Base-by-base conservation (phyloP, 1,140 invertebrate genomes). In the Scaptomyza hsui region DNA sequence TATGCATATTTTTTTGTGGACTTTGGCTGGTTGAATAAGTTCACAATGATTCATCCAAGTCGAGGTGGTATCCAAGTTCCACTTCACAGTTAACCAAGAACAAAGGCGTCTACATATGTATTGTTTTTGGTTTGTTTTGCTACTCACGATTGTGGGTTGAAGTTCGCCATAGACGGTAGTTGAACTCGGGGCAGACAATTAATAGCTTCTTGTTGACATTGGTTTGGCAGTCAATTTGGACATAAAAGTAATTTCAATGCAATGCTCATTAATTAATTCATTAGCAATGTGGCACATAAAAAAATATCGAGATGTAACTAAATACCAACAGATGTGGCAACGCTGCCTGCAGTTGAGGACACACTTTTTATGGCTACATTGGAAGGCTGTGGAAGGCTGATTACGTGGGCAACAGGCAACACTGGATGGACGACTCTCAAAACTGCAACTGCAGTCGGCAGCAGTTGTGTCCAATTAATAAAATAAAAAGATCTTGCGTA, bases 401-500 rank as follows among this genome's bases (percentile, higher is more conserved):
- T 86, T 86, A 86, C 82, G 82, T 86, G 74, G 80, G 61, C 74
- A n/a, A 37, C 32, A 59, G 56, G 15, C 61, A 18, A 29, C 16
- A 12, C 19, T n/a, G 9, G 32, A 1, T 52, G 41, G 37, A 16
- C 19, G 9, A 3, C 53, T 29, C 47, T 41, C 29, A 26, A 39
- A 51, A 18, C 55, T 52, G 49, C 57, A 69, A 69, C 56, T 49
- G 12, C 42, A 16, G 3, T 37, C 32, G n/a, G 21, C 60, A 35
- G 53, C 65, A 72, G 57, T 78, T 67, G 61, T 60, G 29, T 70
- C 70, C 81, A 86, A 88, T 86, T 86, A 86, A 86, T 86, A 78
- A 77, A 52, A 61, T 44, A 60, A 44, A 35, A 52, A 53, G 21
- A 55, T 37, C 19, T 29, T 78, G 77, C 65, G 57, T 74, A 55